Evolutionary conservation across 2,888 invertebrate species (phyloP).

Genomic region (Ormyrus nitidulus): DNA sequence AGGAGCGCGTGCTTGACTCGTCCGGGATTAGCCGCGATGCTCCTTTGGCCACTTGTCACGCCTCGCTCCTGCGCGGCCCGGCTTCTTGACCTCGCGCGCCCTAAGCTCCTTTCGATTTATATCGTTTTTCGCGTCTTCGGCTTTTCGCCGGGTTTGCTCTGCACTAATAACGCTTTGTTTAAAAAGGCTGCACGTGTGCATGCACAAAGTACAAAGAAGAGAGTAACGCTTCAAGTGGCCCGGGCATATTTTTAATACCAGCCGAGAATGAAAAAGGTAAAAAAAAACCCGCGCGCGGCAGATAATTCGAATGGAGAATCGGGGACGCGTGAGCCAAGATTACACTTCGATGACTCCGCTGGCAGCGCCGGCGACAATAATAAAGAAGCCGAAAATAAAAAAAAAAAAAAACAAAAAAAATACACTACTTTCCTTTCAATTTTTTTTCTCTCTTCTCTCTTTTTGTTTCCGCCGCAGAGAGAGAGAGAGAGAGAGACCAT

Average conservation of each 20-base stretch:
- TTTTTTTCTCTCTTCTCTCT: neutral
- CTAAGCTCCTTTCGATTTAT: too few species aligned
- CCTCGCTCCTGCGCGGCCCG: too few species aligned
- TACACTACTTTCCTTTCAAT: slow-evolving; percentile 4
- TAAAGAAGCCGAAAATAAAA: slow-evolving; percentile 38
- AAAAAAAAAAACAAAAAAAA: slow-evolving; percentile 34
- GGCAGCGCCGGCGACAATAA: slow-evolving; percentile 31
- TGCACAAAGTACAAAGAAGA: neutral
- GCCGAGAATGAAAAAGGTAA: slow-evolving; percentile 6
- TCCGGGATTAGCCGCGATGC: slow-evolving; percentile 39
- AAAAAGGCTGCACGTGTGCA: too few species aligned
- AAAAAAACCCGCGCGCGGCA: neutral
- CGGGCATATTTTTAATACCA: slow-evolving; percentile 30
- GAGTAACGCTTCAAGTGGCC: slow-evolving; percentile 23
- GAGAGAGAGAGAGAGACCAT: slow-evolving; percentile 7
- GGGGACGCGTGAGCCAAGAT: slow-evolving; percentile 44
- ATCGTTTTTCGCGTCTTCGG: too few species aligned
- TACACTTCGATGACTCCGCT: slow-evolving; percentile 36
- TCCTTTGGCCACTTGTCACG: slow-evolving; percentile 12
- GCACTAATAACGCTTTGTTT: too few species aligned
- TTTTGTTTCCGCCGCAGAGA: neutral
- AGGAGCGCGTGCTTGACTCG: slow-evolving; percentile 41
- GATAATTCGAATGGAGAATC: slow-evolving; percentile 46
- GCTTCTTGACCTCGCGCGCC: too few species aligned
- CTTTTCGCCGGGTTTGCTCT: too few species aligned